phyloP scores from a whole-genome alignment of 2,113 vertebrate genomes.

The Vulpes vulpes region DNA sequence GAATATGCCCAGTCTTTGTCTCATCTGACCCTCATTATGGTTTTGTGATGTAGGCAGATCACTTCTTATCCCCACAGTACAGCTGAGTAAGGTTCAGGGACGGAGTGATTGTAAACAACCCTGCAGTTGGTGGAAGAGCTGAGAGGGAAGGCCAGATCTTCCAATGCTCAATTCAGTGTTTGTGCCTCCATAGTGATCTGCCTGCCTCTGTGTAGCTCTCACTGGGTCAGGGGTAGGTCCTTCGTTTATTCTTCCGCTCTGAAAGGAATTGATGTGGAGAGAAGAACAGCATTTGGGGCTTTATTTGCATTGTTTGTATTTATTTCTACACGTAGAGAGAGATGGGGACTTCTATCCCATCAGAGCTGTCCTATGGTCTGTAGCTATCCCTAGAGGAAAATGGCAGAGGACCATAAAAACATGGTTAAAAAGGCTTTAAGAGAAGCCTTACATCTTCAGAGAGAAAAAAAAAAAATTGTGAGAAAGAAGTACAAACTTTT shows the following conservation, averaged over 20 bases:
- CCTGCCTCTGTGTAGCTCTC: neutral
- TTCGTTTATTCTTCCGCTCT: neutral
- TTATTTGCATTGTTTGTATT: neutral
- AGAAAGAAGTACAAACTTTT: neutral
- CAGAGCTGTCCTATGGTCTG: neutral
- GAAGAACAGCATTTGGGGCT: neutral
- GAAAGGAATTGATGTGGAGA: neutral
- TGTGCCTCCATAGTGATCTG: fast-evolving
- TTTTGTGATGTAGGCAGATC: neutral
- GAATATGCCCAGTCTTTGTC: no score
- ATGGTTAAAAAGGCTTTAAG: neutral
- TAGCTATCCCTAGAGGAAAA: neutral
- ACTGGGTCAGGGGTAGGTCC: neutral
- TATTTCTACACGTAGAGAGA: neutral
- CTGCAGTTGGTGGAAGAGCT: neutral
- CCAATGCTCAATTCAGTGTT: neutral
- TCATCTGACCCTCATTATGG: neutral
- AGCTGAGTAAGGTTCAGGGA: neutral
- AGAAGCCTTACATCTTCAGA: neutral
- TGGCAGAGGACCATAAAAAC: neutral
- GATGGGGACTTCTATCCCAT: neutral
- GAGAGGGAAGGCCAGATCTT: neutral
- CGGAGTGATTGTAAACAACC: neutral
- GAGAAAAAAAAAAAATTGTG: neutral
- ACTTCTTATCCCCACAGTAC: neutral